Conservation (phyloP, 2,113 vertebrate species). For the Ailurus styani region DNA sequence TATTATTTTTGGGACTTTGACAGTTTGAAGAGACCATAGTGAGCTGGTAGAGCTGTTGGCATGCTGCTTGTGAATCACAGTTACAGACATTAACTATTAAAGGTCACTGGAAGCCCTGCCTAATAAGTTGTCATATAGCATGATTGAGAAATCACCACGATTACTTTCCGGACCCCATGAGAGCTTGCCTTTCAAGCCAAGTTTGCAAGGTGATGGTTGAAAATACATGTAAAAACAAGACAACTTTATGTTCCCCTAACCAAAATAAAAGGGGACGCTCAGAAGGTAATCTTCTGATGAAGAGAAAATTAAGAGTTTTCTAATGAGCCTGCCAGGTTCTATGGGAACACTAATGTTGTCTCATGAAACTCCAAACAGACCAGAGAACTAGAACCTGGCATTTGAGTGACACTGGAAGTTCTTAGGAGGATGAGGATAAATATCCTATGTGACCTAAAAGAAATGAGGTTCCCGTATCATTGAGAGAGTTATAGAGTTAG, state of each 20-base stretch:
- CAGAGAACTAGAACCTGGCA: neutral
- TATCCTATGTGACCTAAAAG: neutral
- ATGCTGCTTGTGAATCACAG: neutral
- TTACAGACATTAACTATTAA: neutral
- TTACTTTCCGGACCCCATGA: neutral
- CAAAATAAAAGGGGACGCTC: neutral
- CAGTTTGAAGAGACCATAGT: neutral
- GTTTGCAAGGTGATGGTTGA: neutral
- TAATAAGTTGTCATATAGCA: neutral
- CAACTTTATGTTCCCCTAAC: neutral
- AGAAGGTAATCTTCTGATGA: neutral
- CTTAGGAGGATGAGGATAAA: neutral
- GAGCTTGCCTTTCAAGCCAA: neutral
- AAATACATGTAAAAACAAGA: neutral
- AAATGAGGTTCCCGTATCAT: neutral
- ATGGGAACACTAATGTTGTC: neutral
- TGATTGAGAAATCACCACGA: neutral
- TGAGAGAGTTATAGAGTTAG: neutral
- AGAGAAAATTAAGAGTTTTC: neutral
- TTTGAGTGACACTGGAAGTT: neutral
- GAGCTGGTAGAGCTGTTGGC: neutral
- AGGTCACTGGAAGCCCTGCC: neutral
- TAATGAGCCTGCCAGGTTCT: neutral
- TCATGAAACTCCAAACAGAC: neutral
- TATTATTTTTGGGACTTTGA: neutral